Evolutionary conservation across 1,140 invertebrate genomes (phyloP).

Genomic region (Notospermus geniculatus): DNA sequence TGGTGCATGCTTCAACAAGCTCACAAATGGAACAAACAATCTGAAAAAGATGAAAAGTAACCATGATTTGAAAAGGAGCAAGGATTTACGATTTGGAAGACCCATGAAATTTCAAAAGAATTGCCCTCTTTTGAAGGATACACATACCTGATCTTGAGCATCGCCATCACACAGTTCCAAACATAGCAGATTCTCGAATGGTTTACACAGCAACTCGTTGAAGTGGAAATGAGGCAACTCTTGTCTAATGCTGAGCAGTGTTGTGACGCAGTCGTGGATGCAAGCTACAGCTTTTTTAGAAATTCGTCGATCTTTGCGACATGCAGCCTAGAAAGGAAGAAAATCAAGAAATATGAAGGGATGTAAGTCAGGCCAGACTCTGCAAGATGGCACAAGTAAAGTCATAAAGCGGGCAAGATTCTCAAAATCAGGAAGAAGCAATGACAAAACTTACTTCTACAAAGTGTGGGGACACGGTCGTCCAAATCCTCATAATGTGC

Average conservation of each 20-base stretch:
- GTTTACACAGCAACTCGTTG: conserved; percentile 90
- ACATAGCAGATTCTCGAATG: conserved; percentile 90
- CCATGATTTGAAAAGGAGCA: too few species aligned
- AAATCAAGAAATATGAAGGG: conserved; percentile 4
- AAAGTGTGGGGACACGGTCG: conserved; percentile 82
- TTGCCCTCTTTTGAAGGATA: too few species aligned
- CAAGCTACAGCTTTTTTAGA: conserved; percentile 91
- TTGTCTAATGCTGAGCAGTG: conserved; percentile 75
- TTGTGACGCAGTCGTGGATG: conserved; percentile 87
- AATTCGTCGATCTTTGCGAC: conserved; percentile 82
- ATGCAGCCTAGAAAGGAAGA: conserved; percentile 69
- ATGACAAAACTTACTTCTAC: conserved; percentile 69
- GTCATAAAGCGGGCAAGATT: not conserved
- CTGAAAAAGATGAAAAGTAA: conserved; percentile 62
- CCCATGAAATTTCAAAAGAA: too few species aligned
- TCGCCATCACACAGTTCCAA: conserved; percentile 88
- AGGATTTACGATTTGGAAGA: too few species aligned
- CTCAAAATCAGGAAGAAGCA: not conserved
- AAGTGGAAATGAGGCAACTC: conserved; percentile 92
- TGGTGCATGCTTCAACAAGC: conserved; percentile 88
- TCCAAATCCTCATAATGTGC: conserved; percentile 88
- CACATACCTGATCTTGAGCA: conserved; percentile 76
- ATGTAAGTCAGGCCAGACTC: not conserved
- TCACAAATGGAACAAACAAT: conserved; percentile 93
- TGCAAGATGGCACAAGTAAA: not conserved